Conservation (phyloP, 2,888 invertebrate genomes). For the Oxycera nigricornis region DNA sequence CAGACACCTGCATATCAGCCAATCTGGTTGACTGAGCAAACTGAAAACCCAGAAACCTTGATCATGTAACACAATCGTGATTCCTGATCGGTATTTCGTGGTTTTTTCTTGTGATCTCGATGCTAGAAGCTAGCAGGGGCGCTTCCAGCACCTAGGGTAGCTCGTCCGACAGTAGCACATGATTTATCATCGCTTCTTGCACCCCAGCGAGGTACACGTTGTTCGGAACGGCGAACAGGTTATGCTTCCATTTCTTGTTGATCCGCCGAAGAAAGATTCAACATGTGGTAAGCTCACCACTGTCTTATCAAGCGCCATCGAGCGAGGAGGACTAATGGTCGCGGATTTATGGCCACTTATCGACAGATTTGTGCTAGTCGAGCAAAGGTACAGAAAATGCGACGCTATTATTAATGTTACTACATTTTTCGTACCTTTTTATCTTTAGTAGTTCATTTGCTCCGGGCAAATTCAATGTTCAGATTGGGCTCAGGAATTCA, state of each 20-base stretch:
- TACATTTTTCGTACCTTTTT: background rate
- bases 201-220: constrained; percentile 10
- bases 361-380: background rate
- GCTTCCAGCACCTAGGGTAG: background rate
- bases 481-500: too few species aligned
- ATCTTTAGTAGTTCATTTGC: background rate
- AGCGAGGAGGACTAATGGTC: background rate
- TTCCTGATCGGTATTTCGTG: constrained; percentile 21
- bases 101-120: constrained; percentile 5
- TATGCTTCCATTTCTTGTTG: background rate
- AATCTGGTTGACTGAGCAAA: background rate
- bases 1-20: too few species aligned
- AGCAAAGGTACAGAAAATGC: background rate
- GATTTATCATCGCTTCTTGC: constrained; percentile 14
- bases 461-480: background rate
- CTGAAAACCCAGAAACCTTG: constrained; percentile 27
- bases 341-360: background rate
- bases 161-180: background rate
- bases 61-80: constrained; percentile 31
- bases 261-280: background rate
- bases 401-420: too few species aligned
- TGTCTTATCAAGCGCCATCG: background rate
- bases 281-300: background rate
- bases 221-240: constrained; percentile 1
- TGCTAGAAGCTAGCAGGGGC: background rate